Base-by-base conservation (phyloP, 1,140 invertebrate genomes). In the Drosophila sturtevanti region DNA sequence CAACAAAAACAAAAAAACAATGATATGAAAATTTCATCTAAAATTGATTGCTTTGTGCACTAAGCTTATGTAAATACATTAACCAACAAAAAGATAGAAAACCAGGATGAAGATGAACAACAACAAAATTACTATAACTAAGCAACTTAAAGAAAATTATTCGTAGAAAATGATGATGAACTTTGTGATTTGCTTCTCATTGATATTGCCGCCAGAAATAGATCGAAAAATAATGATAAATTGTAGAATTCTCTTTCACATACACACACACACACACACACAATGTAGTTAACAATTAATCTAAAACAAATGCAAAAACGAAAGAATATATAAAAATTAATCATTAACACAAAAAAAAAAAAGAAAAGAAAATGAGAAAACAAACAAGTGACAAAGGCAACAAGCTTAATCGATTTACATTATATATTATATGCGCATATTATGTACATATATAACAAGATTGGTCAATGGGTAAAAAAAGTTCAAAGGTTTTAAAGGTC, bases 131-230 rank as follows among this genome's bases (percentile, higher is more conserved):
- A 41, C 61, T 52, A 48, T 48, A 48, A 48, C 41, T 48, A 48
- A 48, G 41, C 41, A 48, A 48, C 18, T 48, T 48, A 10, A 48
- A 18, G 16, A 44, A 48, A 21, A 48, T 48, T 48, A 48, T 48
- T 74, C 37, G 63, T 66, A 63, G 59, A 76, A 52, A 66, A 55
- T 55, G 68, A 72, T 64, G 81, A 74, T 69, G 80, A 89, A 89
- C 79, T 89, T 89, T 89, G 84, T 89, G 84, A 89, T 89, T 79
- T 48, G 84, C 84, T 89, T 89, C 77, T 84, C 76, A 89, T 52
- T 34, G n/a, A 34, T 64, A 58, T 18, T 9, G n/a, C n/a, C 41
- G 16, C 41, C 41, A 48, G 16, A 48, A 9, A 48, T 48, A 21
- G 41, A 48, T 21, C 16, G 4, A 41, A 74, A 73, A 21, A 34